These are phyloP conservation scores for Drosophila oshimai DNA, from an alignment of 1,140 invertebrate genomes.

Conservation along the genomic window DNA sequence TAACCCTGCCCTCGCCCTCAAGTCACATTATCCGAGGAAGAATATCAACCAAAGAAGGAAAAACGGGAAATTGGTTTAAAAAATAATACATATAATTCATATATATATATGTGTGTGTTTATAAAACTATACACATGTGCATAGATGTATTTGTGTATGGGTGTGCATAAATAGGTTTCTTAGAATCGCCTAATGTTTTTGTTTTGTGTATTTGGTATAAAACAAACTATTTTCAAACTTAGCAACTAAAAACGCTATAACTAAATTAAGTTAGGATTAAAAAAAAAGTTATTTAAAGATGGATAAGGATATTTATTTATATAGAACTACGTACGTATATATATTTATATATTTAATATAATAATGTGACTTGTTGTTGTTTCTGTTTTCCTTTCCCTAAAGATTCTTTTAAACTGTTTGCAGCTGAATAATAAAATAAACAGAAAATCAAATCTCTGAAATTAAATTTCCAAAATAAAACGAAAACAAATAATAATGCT, in stretches of 20 bases:
- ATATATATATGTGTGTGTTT: constrained; percentile 17
- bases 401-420: constrained; percentile 2
- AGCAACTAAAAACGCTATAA: constrained; percentile 53
- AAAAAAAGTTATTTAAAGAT: constrained; percentile 20
- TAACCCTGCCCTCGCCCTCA: not conserved
- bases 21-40: constrained; percentile 16
- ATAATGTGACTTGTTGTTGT: constrained; percentile 72
- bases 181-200: constrained; percentile 47
- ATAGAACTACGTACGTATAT: constrained; percentile 5
- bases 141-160: constrained; percentile 40
- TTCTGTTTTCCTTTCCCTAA: constrained; percentile 28
- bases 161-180: constrained; percentile 50
- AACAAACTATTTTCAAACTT: constrained; percentile 63
- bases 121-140: constrained; percentile 63
- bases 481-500: constrained; percentile 8
- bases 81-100: constrained; percentile 55
- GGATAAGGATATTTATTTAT: constrained; percentile 22
- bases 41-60: constrained; percentile 24
- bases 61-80: constrained; percentile 40
- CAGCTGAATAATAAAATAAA: not conserved
- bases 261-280: constrained; percentile 58
- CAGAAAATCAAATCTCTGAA: not conserved
- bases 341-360: constrained; percentile 5
- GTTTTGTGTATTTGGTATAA: constrained; percentile 72
- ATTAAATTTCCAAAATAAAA: constrained; percentile 31